These are phyloP conservation scores for Piscicola geometra DNA, from an alignment of 2,888 invertebrate genomes.

Conservation along the genomic window DNA sequence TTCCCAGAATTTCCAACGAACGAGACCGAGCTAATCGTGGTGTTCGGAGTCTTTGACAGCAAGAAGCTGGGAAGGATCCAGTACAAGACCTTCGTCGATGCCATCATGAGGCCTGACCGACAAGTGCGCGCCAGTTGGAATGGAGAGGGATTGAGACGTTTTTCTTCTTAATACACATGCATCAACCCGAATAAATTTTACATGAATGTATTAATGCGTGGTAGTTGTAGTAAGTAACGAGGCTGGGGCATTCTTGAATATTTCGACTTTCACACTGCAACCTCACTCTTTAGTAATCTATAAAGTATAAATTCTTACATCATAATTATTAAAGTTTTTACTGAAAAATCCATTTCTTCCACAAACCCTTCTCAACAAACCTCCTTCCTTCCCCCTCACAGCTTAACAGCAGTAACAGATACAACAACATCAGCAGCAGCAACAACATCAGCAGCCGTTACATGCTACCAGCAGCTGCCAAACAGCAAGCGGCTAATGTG, in stretches of 20 bases:
- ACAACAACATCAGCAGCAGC: background rate
- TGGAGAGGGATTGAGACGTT: background rate
- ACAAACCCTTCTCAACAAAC: too few relatives aligned
- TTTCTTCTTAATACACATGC: background rate
- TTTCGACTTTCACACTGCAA: background rate
- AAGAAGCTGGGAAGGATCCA: slow-evolving; percentile 51
- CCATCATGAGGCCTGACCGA: slow-evolving; percentile 52
- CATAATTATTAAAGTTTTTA: too few relatives aligned
- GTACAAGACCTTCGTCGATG: slow-evolving; percentile 55
- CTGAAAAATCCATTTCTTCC: too few relatives aligned
- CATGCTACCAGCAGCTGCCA: slow-evolving; percentile 10
- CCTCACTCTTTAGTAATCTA: background rate
- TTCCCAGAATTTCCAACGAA: slow-evolving; percentile 55
- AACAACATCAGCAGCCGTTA: slow-evolving; percentile 1
- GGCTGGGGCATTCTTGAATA: too few relatives aligned
- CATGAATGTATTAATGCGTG: too few relatives aligned
- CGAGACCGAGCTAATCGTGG: slow-evolving; percentile 54
- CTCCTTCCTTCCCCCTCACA: too few relatives aligned
- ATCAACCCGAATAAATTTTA: too few relatives aligned
- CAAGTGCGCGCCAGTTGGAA: slow-evolving; percentile 43
- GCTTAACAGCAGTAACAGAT: background rate
- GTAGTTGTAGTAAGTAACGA: too few relatives aligned
- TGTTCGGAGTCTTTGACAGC: slow-evolving; percentile 55
- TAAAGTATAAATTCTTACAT: too few relatives aligned
- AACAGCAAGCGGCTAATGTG: background rate